Evolutionary conservation across 2,888 invertebrate genomes (phyloP), one percentile per base, ranked within the genome.

Genomic region (Erannis defoliaria): DNA sequence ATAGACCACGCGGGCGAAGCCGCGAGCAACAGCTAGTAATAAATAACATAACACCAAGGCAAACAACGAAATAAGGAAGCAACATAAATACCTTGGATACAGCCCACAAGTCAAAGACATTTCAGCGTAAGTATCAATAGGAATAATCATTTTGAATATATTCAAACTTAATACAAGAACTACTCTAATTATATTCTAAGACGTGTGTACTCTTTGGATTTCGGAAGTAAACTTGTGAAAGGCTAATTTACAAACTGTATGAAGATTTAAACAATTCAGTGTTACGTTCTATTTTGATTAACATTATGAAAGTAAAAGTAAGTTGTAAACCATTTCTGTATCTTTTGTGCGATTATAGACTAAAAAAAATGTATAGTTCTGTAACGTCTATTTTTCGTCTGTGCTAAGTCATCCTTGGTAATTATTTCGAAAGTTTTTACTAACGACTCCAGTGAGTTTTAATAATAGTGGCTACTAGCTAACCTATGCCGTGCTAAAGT

Each of bases 281-380:
- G 19, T 10, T 35, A 64, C 70, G 53, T 69, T 69, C 69, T 64
- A 62, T 40, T 65, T 53, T 57, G 35, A 71, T 66, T 67, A 62
- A 4, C 62, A 68, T 66, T 68, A 59, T 67, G 68, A 73, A 73
- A 73, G 73, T 71, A 68, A 69, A 69, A 68, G 62, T 64, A n/a
- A 45, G 4, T 26, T 38, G 12, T 16, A 8, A 49, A 48, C 63
- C 48, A 45, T 43, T 50, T 54, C 37, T 45, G 50, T 61, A 62
- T 61, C 63, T 50, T 65, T 66, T 64, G 58, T 57, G 55, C 29
- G 10, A 43, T 26, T 50, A 19, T 46, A n/a, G 29, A 37, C 42
- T 35, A 37, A 53, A 19, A 40, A 60, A 9, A 45, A 14, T n/a
- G 59, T 56, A 42, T 33, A 40, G 50, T 38, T 18, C 49, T 53